A percentile compares a stretch with the other conserved stretches of the same genome.
Evolutionary conservation across 2,888 invertebrate genomes (phyloP).

Genomic region (Rhorus exstirpatorius): DNA sequence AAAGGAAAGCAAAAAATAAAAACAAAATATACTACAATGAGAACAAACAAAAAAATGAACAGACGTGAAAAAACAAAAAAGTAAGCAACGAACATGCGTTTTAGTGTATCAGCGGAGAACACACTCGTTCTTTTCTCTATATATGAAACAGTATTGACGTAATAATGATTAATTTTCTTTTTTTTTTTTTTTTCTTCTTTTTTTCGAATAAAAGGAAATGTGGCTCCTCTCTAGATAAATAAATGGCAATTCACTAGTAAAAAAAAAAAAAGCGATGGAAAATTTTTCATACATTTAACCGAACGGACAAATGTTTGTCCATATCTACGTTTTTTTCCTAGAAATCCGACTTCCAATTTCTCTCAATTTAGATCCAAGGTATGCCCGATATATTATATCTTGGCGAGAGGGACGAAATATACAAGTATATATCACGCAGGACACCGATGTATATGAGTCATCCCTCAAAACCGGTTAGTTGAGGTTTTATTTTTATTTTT

Average conservation of each 20-base stretch:
- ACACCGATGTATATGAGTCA: constrained; percentile 30
- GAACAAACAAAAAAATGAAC: constrained; percentile 69
- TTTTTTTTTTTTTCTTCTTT: constrained; percentile 74
- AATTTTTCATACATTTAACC: neutral
- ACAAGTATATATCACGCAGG: neutral
- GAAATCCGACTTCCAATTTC: neutral
- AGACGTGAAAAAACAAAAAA: constrained; percentile 50
- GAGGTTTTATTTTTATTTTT: too few relatives aligned
- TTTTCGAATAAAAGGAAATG: constrained; percentile 74
- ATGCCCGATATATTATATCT: constrained; percentile 4
- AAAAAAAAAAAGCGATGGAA: neutral
- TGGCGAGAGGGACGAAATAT: constrained; percentile 19
- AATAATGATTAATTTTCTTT: constrained; percentile 75
- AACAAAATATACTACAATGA: constrained; percentile 54
- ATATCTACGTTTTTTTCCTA: constrained; percentile 7
- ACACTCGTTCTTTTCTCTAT: constrained; percentile 72
- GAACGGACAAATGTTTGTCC: neutral
- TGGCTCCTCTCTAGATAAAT: constrained; percentile 84
- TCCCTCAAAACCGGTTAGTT: constrained; percentile 57
- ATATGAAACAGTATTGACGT: constrained; percentile 79
- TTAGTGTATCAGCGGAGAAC: constrained; percentile 66
- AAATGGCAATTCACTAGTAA: constrained; percentile 78
- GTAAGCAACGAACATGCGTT: constrained; percentile 26
- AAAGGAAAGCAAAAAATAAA: constrained; percentile 33
- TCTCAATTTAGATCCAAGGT: constrained; percentile 13